These are phyloP conservation scores for Anastrepha obliqua DNA, from an alignment of 1,140 invertebrate genomes.

Conservation along the genomic window DNA sequence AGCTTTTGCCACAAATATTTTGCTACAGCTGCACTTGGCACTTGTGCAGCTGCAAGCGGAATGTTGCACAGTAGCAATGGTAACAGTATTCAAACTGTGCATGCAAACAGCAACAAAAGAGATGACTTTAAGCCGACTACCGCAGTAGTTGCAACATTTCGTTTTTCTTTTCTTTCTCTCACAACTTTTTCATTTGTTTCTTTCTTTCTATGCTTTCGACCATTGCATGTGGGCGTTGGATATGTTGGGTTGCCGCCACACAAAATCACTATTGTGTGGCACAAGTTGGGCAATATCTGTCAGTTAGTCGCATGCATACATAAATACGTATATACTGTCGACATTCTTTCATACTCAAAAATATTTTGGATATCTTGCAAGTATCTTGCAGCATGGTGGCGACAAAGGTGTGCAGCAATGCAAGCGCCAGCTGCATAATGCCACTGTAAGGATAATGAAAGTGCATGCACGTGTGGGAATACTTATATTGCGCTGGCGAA, in stretches of 20 bases:
- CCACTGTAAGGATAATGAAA: too few relatives aligned
- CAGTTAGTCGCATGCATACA: too few relatives aligned
- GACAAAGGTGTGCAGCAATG: neutral
- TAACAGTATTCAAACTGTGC: neutral
- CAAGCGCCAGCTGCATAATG: neutral
- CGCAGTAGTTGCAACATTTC: neutral
- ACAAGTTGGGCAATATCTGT: neutral
- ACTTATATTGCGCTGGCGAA: too few relatives aligned
- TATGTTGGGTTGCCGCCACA: neutral
- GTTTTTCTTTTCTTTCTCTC: neutral
- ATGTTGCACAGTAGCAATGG: neutral
- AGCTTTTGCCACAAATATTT: slow-evolving; percentile 18
- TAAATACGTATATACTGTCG: too few relatives aligned
- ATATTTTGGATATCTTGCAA: too few relatives aligned
- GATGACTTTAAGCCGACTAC: neutral
- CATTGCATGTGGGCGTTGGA: neutral
- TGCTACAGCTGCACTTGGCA: neutral
- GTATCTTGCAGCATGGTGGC: too few relatives aligned
- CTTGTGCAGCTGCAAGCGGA: slow-evolving; percentile 20
- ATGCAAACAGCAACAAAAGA: slow-evolving; percentile 16
- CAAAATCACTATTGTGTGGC: neutral
- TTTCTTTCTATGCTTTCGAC: neutral
- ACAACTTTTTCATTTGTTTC: neutral
- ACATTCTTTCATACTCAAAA: too few relatives aligned
- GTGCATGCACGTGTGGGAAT: too few relatives aligned